Evolutionary conservation across 2,113 vertebrate genomes (phyloP).

Genomic region (Arenaria interpres): DNA sequence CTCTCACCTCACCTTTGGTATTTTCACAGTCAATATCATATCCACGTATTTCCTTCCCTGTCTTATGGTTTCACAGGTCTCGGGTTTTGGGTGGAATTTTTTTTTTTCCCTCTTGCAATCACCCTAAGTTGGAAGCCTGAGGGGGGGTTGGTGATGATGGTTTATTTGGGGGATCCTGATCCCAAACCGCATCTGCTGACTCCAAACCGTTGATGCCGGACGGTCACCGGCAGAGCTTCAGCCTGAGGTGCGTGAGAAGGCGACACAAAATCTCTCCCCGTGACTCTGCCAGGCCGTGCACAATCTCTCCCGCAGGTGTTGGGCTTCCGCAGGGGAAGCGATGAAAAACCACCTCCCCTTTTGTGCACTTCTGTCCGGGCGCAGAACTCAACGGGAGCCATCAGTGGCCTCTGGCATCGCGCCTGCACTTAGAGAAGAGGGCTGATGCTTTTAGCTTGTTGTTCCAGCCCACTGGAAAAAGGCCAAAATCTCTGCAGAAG

Average conservation of each 20-base stretch:
- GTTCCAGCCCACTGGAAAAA: not conserved
- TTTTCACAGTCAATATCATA: not conserved
- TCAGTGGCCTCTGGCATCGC: not conserved
- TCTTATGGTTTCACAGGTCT: not conserved
- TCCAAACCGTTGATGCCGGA: not conserved
- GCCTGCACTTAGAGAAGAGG: not conserved
- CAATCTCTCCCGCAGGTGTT: not conserved
- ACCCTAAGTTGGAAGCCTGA: not conserved
- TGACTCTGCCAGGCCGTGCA: rapidly evolving
- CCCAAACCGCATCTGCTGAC: not conserved
- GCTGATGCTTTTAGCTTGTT: not conserved
- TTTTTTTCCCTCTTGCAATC: not conserved
- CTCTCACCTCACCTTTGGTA: not conserved
- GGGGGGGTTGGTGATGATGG: rapidly evolving
- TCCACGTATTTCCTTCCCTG: rapidly evolving
- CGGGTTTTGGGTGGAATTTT: rapidly evolving
- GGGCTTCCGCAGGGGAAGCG: not conserved
- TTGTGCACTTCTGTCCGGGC: not conserved
- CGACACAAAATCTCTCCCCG: not conserved
- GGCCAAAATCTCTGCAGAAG: not conserved
- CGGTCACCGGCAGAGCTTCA: not conserved
- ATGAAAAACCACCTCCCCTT: not conserved
- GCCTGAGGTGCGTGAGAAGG: not conserved
- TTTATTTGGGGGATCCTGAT: not conserved
- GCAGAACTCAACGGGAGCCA: not conserved